Evolutionary conservation across 1,140 invertebrate species (phyloP), one percentile per base, ranked within the genome.

Genomic region (Probaryconus sp.): DNA sequence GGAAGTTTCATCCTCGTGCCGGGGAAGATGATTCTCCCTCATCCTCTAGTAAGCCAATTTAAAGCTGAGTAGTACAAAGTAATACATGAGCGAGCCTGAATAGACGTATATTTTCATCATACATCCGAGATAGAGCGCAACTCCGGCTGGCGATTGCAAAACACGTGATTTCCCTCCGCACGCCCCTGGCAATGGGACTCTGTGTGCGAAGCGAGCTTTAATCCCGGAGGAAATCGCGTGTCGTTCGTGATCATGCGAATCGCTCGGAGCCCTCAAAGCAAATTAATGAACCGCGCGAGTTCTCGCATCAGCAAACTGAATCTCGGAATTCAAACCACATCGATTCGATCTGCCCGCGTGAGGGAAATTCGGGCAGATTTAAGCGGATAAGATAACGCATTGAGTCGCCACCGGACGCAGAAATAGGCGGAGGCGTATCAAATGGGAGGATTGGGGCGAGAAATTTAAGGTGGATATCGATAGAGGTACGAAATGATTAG

Each of bases 231-330:
- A 68, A 42, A 51, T 60, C 64, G 64, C 20, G 64, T 45, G 56
- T 75, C 58, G 53, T 17, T 65, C 40, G 43, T 65, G 58, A 75
- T 69, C 58, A 45, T 20, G 33, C 58, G 58, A 63, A 56, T 68
- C 71, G 38, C 64, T 50, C 48, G 6, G 21, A 48, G 24, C 35
- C 38, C 18, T 76, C 65, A 76, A 76, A 76, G 65, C 65, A 56
- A 76, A 76, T 76, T 65, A 76, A 76, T 70, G 72, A 76, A 70
- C 60, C 72, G 45, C 65, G 47, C 65, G 10, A 37, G 50, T 65
- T 58, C 69, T 58, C 51, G 47, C 42, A 53, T 63, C 64, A 38
- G 28, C 56, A 45, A 58, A 68, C 63, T 24, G 51, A 68, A 55
- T 38, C 40, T 40, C 28, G 53, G 10, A 26, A 31, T 63, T 20